Evolutionary conservation across 2,888 invertebrate species (phyloP), one percentile per base, ranked within the genome.

Genomic region (Schrankia costaestrigalis): DNA sequence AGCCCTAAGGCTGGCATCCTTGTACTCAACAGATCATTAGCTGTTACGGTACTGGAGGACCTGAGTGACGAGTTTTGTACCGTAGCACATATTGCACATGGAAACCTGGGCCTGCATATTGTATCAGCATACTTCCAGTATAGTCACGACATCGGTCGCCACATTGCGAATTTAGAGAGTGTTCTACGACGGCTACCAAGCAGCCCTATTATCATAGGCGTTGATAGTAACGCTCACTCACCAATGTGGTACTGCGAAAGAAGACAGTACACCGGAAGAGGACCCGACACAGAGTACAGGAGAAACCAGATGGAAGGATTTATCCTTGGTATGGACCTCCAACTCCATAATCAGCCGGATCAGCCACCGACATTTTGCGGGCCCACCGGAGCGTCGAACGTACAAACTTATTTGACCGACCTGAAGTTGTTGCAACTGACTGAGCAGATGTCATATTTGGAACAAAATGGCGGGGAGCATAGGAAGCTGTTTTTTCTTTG

Each of bases 161-260:
- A 33, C 3, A 7, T 40, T 1, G 4, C 15, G 0, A 41, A 57
- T 1, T 23, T 61, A 0, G 35, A 35, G 0, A 1, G 0, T 0
- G 47, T 52, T 0, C 14, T 62, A 1, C 18, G 45, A 2, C 23
- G n/a, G 0, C 27, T 63, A 1, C 1, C 13, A 0, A 55, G 55
- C 0, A 9, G 6, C 0, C 18, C 3, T 0, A 27, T 59, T 0
- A 3, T 64, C 0, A 35, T 64, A 0, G 46, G 49, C 0, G 35
- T 41, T 0, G 62, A 62, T 33, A 31, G 28, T 8, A 62, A 62
- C 25, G 49, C 65, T 0, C 58, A 61, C 35, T 63, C 61, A 0
- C n/a, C n/a, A n/a, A n/a, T n/a, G n/a, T n/a, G n/a, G n/a, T n/a
- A n/a, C n/a, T n/a, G n/a, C n/a, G n/a, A 52, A 0, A 4, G 8